Conservation (phyloP, 2,797 vertebrate genomes). For the Sebastes matsubarae region DNA sequence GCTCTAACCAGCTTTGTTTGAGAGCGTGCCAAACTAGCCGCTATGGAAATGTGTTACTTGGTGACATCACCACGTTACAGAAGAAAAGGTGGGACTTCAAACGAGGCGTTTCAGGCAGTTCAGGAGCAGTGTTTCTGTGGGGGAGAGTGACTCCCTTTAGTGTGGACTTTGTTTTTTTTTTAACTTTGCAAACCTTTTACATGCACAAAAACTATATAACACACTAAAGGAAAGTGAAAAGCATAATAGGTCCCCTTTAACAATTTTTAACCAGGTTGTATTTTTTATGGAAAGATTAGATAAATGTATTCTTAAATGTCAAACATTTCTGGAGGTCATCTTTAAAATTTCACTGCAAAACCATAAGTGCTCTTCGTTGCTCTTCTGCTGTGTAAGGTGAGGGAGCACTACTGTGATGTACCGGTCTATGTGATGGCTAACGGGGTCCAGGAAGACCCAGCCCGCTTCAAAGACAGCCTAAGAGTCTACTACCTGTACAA, state of each 20-base stretch:
- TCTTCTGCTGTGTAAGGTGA: slow-evolving; percentile 57
- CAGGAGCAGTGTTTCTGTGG: too few species aligned
- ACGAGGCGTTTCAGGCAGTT: too few species aligned
- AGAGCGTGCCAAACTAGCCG: too few species aligned
- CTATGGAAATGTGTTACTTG: too few species aligned
- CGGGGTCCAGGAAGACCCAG: slow-evolving; percentile 89
- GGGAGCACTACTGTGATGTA: slow-evolving; percentile 84
- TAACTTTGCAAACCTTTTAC: too few species aligned
- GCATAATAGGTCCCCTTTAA: not conserved
- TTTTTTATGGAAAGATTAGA: not conserved
- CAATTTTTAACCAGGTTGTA: not conserved
- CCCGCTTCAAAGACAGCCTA: slow-evolving; percentile 86
- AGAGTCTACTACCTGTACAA: slow-evolving; percentile 92
- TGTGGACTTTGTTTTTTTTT: too few species aligned
- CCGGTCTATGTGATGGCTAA: slow-evolving; percentile 92
- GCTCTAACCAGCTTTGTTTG: too few species aligned
- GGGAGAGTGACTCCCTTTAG: too few species aligned
- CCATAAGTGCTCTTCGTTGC: too few species aligned
- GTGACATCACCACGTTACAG: too few species aligned
- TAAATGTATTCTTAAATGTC: not conserved
- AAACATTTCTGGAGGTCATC: not conserved
- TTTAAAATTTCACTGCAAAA: not conserved
- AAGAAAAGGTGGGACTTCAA: rapidly evolving
- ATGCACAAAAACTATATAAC: too few species aligned
- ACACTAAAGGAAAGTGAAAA: too few species aligned